Evolutionary conservation across 2,888 invertebrate genomes (phyloP).

Genomic region (Nephrocerus scutellatus): DNA sequence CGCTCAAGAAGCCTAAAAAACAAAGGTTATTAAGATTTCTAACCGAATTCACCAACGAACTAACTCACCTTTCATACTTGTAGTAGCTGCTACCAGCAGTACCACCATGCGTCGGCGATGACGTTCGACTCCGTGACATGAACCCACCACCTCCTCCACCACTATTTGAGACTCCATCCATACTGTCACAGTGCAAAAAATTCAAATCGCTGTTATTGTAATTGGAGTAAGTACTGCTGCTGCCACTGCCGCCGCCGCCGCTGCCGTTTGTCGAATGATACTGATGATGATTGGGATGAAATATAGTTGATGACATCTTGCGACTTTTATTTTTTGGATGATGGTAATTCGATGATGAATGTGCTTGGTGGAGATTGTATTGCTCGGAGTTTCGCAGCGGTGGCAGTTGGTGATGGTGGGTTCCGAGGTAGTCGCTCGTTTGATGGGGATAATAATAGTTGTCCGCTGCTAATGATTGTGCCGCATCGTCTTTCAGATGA

Average conservation of each 20-base stretch:
- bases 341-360: constrained; percentile 41
- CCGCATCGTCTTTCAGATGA: constrained; percentile 4
- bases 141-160: constrained; percentile 33
- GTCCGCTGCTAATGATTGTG: constrained; percentile 14
- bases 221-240: constrained; percentile 43
- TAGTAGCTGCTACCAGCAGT: constrained; percentile 22
- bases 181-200: constrained; percentile 39
- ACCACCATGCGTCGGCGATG: constrained; percentile 49
- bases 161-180: constrained; percentile 41
- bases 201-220: constrained; percentile 27
- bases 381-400: constrained; percentile 31
- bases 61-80: constrained; percentile 34
- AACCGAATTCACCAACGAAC: not conserved
- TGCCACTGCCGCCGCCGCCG: constrained; percentile 22
- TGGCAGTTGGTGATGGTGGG: no score
- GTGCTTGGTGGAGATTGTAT: constrained; percentile 36
- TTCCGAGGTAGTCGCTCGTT: constrained; percentile 33
- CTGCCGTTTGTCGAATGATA: constrained; percentile 19
- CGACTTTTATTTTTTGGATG: constrained; percentile 34
- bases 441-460: constrained; percentile 22
- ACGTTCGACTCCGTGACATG: constrained; percentile 50
- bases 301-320: constrained; percentile 28
- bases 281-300: constrained; percentile 25
- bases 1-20: constrained; percentile 38
- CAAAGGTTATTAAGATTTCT: constrained; percentile 2